Evolutionary conservation across 2,797 vertebrate genomes (phyloP).

Genomic region (Botia almorhae): DNA sequence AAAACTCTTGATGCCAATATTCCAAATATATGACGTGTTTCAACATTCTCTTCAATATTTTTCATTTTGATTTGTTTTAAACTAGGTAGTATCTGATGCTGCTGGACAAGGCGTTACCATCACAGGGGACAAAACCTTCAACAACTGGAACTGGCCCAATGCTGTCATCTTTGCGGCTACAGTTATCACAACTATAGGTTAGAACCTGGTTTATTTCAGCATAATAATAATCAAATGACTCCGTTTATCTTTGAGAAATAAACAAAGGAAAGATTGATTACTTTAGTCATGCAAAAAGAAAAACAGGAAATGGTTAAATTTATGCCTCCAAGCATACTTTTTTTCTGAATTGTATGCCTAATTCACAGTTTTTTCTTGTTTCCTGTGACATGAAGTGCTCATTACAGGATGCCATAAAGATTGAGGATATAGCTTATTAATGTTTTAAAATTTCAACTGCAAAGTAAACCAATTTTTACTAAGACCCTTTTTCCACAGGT

Average conservation of each 20-base stretch:
- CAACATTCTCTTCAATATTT: not conserved
- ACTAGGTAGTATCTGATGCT: conserved; percentile 89
- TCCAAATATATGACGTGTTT: not conserved
- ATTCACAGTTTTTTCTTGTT: not conserved
- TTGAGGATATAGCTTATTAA: not conserved
- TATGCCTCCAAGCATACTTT: not conserved
- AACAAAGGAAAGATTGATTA: conserved; percentile 37
- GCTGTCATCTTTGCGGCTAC: conserved; percentile 98
- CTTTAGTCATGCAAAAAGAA: conserved; percentile 26
- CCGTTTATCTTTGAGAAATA: conserved; percentile 42
- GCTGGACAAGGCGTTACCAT: conserved; percentile 94
- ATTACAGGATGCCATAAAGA: conserved; percentile 35
- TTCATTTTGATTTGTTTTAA: conserved; percentile 24
- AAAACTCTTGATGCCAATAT: not conserved
- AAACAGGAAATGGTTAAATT: conserved; percentile 42
- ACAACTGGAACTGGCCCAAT: conserved; percentile 99
- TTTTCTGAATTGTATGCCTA: no score
- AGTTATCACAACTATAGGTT: conserved; percentile 97
- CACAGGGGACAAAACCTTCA: conserved; percentile 91
- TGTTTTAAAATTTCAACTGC: not conserved
- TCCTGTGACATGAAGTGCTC: conserved; percentile 21
- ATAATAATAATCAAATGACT: conserved; percentile 14
- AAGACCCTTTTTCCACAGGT: conserved; percentile 69
- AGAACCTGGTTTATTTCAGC: conserved; percentile 46
- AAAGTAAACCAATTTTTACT: not conserved